Evolutionary conservation across 1,140 invertebrate genomes (phyloP).

Genomic region (Theocolax elegans): DNA sequence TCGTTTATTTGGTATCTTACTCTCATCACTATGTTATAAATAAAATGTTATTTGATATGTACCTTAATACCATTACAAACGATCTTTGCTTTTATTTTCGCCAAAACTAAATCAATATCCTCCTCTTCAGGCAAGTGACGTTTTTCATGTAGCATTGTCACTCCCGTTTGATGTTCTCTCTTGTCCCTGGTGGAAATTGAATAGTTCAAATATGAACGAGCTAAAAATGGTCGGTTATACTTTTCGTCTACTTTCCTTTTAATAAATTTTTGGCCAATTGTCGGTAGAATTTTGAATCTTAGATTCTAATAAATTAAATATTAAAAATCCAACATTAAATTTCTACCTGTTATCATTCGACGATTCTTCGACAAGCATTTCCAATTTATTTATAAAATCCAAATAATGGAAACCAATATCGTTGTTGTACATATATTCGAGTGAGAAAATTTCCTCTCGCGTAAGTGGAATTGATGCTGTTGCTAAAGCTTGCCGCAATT

Average conservation of each 20-base stretch:
- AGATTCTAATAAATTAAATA: too few relatives aligned
- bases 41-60: slow-evolving; percentile 40
- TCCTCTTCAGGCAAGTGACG: slow-evolving; percentile 62
- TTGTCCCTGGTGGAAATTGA: too few relatives aligned
- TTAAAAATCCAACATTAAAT: too few relatives aligned
- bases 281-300: too few relatives aligned
- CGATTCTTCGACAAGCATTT: slow-evolving; percentile 54
- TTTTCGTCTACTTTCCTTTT: slow-evolving; percentile 56
- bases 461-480: slow-evolving; percentile 73
- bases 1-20: too few relatives aligned
- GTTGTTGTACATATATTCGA: slow-evolving; percentile 75
- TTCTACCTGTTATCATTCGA: too few relatives aligned
- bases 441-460: slow-evolving; percentile 72
- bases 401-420: slow-evolving; percentile 78
- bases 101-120: slow-evolving; percentile 75
- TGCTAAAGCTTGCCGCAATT: slow-evolving; percentile 74
- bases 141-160: slow-evolving; percentile 44
- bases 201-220: too few relatives aligned
- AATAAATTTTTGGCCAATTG: too few relatives aligned
- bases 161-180: too few relatives aligned
- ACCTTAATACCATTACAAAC: slow-evolving; percentile 74
- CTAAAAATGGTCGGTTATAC: not conserved
- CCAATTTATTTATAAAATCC: slow-evolving; percentile 73
- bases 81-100: slow-evolving; percentile 78
- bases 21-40: too few relatives aligned